phyloP scores from a whole-genome alignment of 2,113 vertebrate species.

The Cyprinodon variegatus region DNA sequence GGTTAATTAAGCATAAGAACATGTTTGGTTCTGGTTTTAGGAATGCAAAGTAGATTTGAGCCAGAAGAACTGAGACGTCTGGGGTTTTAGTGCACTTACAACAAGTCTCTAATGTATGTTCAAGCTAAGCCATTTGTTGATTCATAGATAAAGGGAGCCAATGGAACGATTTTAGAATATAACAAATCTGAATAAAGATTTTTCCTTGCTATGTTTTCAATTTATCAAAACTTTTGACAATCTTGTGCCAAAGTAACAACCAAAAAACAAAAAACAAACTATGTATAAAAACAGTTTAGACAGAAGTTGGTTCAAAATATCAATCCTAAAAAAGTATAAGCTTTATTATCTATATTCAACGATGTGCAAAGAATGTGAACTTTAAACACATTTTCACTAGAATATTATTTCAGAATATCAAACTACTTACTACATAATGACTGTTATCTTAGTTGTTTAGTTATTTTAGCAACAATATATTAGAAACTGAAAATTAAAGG shows the following conservation, averaged over 20 bases:
- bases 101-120: too few species aligned
- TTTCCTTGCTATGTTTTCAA: background rate
- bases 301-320: background rate
- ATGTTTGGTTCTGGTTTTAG: too few species aligned
- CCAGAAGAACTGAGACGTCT: too few species aligned
- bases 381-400: background rate
- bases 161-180: background rate
- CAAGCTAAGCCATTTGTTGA: too few species aligned
- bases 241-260: background rate
- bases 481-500: too few species aligned
- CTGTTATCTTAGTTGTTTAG: too few species aligned
- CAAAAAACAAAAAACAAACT: background rate
- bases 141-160: background rate
- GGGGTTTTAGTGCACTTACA: too few species aligned
- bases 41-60: too few species aligned
- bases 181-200: background rate
- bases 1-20: too few species aligned
- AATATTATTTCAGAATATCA: background rate
- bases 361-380: background rate
- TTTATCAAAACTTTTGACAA: background rate
- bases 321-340: background rate
- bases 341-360: background rate
- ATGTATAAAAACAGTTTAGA: background rate
- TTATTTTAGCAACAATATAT: too few species aligned
- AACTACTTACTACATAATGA: background rate